Evolutionary conservation across 2,888 invertebrate genomes (phyloP).

Genomic region (Drosophila mulleri): DNA sequence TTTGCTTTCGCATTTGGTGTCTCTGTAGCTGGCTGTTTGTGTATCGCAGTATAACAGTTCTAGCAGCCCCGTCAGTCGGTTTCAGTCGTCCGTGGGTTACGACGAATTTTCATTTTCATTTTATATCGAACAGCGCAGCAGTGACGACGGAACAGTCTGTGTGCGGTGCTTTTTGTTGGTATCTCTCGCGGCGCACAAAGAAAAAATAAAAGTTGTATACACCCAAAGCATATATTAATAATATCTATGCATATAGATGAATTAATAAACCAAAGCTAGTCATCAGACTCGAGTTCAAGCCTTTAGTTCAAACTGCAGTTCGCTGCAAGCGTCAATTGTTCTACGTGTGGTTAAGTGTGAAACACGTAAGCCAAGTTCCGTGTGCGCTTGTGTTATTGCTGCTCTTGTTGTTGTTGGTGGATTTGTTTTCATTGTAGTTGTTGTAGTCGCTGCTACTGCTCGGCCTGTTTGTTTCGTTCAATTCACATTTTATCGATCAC

Average conservation of each 20-base stretch:
- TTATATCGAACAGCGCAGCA: constrained; percentile 76
- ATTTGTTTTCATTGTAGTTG: constrained; percentile 27
- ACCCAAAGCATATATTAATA: constrained; percentile 34
- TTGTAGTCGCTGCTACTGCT: constrained; percentile 23
- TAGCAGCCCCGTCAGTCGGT: constrained; percentile 47
- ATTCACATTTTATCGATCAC: constrained; percentile 66
- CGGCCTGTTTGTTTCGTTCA: constrained; percentile 34
- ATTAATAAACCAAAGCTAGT: constrained; percentile 4
- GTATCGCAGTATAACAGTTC: constrained; percentile 77
- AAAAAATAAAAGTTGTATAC: constrained; percentile 52
- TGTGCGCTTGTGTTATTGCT: constrained; percentile 32
- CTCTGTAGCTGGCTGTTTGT: constrained; percentile 54
- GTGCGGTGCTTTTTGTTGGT: constrained; percentile 59
- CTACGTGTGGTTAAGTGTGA: constrained; percentile 47
- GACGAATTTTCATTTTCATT: constrained; percentile 79
- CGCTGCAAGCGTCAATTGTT: constrained; percentile 26
- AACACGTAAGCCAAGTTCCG: constrained; percentile 62
- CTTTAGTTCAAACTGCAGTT: constrained; percentile 46
- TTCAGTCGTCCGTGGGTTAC: constrained; percentile 64
- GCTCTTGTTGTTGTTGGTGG: constrained; percentile 17
- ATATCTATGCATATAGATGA: constrained; percentile 7
- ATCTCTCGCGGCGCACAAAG: constrained; percentile 63
- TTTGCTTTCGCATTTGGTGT: constrained; percentile 40
- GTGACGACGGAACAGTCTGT: constrained; percentile 57
- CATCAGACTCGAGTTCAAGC: constrained; percentile 13